These are phyloP conservation scores for Disparrhopalites patrizii DNA, from an alignment of 2,888 invertebrate genomes.

Conservation along the genomic window DNA sequence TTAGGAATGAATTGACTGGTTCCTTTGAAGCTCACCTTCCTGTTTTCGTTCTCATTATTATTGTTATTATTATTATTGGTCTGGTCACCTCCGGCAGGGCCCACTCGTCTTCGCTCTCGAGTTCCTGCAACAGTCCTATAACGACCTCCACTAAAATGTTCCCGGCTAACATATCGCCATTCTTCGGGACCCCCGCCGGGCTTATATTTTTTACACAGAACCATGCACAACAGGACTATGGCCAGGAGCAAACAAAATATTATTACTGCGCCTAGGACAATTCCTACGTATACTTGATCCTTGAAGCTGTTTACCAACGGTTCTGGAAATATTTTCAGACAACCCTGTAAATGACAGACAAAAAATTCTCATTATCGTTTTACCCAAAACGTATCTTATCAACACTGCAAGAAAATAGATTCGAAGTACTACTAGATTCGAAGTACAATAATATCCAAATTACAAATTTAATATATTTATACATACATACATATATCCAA, in stretches of 20 bases:
- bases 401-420: too few species aligned
- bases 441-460: too few species aligned
- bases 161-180: neutral
- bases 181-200: conserved; percentile 12
- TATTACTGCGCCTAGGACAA: conserved; percentile 3
- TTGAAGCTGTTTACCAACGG: conserved; percentile 15
- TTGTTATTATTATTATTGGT: neutral
- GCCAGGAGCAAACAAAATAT: conserved; percentile 16
- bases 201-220: neutral
- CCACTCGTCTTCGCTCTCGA: conserved; percentile 4
- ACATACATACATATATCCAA: too few species aligned
- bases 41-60: neutral
- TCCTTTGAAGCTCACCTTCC: conserved; percentile 10
- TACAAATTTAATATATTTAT: too few species aligned
- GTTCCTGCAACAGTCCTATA: too few species aligned
- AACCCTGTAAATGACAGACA: neutral
- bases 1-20: conserved; percentile 11
- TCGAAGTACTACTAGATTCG: too few species aligned
- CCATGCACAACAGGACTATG: neutral
- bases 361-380: too few species aligned
- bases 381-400: too few species aligned
- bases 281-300: conserved; percentile 6
- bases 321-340: conserved; percentile 14
- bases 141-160: neutral
- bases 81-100: conserved; percentile 14